Evolutionary conservation across 2,888 invertebrate species (phyloP).

Genomic region (Lasioglossum morio): DNA sequence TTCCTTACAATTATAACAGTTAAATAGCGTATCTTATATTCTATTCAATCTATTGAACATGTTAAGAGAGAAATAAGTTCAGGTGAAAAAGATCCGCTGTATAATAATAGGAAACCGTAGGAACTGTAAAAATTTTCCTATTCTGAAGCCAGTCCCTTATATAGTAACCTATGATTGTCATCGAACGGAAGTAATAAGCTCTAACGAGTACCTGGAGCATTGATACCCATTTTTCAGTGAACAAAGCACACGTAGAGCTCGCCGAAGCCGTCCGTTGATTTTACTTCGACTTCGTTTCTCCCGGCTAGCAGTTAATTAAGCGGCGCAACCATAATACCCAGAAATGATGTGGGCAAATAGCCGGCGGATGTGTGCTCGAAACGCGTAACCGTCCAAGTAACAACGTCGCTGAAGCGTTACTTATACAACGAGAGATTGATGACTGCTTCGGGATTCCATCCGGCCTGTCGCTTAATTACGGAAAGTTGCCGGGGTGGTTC

Average conservation of each 20-base stretch:
- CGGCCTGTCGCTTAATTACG: conserved; percentile 35
- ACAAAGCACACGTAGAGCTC: no score
- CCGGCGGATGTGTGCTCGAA: conserved; percentile 35
- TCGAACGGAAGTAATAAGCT: no score
- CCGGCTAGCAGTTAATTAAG: conserved; percentile 31
- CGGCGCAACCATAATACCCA: background rate
- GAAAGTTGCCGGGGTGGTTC: conserved; percentile 1
- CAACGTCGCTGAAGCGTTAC: background rate
- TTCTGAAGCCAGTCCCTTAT: no score
- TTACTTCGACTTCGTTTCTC: background rate
- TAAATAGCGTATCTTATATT: no score
- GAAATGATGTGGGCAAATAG: conserved; percentile 45
- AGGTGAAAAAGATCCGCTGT: no score
- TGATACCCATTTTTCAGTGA: background rate
- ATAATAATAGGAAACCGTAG: no score
- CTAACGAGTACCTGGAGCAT: no score
- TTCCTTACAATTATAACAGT: no score
- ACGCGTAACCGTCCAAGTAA: conserved; percentile 22
- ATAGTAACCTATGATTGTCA: no score
- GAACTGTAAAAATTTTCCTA: no score
- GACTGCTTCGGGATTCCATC: conserved; percentile 20
- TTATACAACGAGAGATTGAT: conserved; percentile 26
- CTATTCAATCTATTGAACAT: no score
- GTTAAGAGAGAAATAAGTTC: no score
- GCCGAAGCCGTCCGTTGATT: background rate